Base-by-base conservation (phyloP, 2,113 vertebrate genomes). In the Rhinichthys klamathensis region DNA sequence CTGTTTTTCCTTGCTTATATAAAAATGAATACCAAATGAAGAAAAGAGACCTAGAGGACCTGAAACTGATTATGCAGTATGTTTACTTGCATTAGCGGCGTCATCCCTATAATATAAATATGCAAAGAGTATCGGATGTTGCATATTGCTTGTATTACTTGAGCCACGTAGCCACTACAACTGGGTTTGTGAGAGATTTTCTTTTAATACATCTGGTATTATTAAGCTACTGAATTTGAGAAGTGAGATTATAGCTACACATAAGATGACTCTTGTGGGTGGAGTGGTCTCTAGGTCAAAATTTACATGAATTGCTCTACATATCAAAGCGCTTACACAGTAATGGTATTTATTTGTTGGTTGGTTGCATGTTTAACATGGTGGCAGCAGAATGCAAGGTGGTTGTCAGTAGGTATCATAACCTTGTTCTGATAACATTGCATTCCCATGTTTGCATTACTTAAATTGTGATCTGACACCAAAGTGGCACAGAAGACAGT, bases 1-100 rank as follows among this genome's bases (percentile, higher is more conserved):
- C 41, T 6, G 41, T 75, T 13, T 73, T 75, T 65, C 58, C 30
- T 84, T 60, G 49, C 78, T 46, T 49, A 69, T 25, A 56, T 80
- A 61, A 69, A 80, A 54, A 67, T 18, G 44, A 69, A 81, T 74
- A 86, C 4, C 60, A 60, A 82, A 72, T 67, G 16, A 84, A 60
- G 16, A 15, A 60, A 44, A 44, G n/a, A 2, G 15, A 80, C 15
- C 58, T 44, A 63, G 58, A 21, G 41, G 58, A 80, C 38, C n/a
- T 27, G 23, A 63, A 18, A 21, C 38, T 46, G 35, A 63, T 65
- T 65, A 63, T 61, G 61, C 9, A 30, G n/a, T 4, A 63, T 63
- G 77, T 80, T 44, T 63, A 65, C 78, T 44, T 80, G 58, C 38
- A 21, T 51, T 49, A 51, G 46, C 10, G 3, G 70, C 7, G 8